Conservation (phyloP, 2,113 vertebrate genomes). For the Porphyrio hochstetteri region DNA sequence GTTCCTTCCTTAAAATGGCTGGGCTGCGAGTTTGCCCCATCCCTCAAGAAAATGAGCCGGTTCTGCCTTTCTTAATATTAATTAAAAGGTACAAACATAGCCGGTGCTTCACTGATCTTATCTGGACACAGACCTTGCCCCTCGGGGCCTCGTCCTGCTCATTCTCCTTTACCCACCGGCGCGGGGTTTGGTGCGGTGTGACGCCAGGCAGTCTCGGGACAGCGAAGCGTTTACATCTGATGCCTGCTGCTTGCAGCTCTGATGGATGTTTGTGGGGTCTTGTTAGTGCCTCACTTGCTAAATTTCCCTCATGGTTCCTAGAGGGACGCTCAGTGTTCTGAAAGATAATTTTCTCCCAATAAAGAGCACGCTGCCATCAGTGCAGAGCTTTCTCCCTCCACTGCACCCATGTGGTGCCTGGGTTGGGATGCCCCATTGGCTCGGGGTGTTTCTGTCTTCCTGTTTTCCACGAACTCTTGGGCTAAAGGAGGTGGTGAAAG, state of each 20-base stretch:
- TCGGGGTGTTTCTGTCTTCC: background rate
- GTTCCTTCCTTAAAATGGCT: background rate
- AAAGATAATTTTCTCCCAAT: background rate
- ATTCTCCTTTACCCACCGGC: accelerated
- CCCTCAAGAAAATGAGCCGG: background rate
- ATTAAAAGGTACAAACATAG: background rate
- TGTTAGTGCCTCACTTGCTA: background rate
- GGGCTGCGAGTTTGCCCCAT: background rate
- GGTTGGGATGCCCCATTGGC: background rate
- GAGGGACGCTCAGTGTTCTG: background rate
- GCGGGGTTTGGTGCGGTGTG: accelerated
- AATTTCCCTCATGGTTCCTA: background rate
- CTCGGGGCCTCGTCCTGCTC: background rate
- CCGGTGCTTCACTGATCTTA: background rate
- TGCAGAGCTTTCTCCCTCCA: background rate
- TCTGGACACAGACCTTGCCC: background rate
- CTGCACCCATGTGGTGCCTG: background rate
- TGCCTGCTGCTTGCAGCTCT: background rate
- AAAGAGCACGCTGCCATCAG: accelerated
- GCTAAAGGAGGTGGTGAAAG: background rate
- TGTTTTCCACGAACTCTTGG: background rate
- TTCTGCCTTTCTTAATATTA: background rate
- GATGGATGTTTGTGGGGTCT: background rate
- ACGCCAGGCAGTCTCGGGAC: background rate
- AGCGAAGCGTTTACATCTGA: background rate